Conservation (phyloP, 2,888 invertebrate species). For the Anarsia innoxiella region DNA sequence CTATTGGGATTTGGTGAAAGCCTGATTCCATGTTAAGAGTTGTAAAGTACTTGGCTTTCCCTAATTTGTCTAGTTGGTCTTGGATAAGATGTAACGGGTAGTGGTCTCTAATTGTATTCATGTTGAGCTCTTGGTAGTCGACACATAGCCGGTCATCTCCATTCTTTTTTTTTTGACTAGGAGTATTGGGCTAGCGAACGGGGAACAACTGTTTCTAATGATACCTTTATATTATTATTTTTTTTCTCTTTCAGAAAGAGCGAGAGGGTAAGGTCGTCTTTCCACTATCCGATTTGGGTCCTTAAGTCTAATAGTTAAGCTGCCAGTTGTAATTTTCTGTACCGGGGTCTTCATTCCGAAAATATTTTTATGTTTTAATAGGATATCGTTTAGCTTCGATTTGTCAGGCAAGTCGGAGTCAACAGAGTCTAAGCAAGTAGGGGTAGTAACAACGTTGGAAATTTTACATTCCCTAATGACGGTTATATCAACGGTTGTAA, state of each 20-base stretch:
- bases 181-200: conserved; percentile 12
- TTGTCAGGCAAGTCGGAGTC: no score
- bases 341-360: no score
- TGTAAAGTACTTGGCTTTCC: conserved; percentile 17
- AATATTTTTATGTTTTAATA: no score
- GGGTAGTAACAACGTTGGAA: conserved; percentile 1
- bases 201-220: conserved; percentile 18
- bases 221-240: conserved; percentile 8
- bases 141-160: conserved; percentile 11
- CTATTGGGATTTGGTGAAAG: conserved; percentile 24
- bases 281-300: not conserved
- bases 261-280: not conserved
- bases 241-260: not conserved
- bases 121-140: conserved; percentile 11
- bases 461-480: not conserved
- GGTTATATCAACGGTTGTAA: not conserved
- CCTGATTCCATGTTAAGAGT: conserved; percentile 23
- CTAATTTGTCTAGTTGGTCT: conserved; percentile 12
- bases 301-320: not conserved
- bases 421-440: conserved; percentile 11
- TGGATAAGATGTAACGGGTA: conserved; percentile 13
- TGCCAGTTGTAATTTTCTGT: not conserved
- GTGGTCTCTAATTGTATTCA: not conserved
- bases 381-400: no score
- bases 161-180: conserved; percentile 12